These are phyloP conservation scores for Cephus runcator DNA, from an alignment of 2,888 invertebrate genomes.

Conservation along the genomic window DNA sequence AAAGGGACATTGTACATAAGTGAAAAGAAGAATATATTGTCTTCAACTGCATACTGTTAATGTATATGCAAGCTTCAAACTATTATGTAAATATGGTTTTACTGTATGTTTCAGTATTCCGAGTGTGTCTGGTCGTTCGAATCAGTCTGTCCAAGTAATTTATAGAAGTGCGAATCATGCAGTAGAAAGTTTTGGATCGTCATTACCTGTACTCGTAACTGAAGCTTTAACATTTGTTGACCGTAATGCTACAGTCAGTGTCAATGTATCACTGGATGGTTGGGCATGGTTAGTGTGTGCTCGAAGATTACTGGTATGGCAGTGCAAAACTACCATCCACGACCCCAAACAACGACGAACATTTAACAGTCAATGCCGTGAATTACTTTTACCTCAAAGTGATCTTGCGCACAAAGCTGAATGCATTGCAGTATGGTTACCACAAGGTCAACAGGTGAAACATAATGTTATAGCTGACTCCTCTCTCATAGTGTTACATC, in stretches of 20 bases:
- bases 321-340: constrained; percentile 69
- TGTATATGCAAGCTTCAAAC: no score
- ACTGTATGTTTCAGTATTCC: constrained; percentile 62
- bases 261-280: constrained; percentile 74
- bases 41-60: no score
- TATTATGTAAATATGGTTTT: not conserved
- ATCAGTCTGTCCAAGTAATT: constrained; percentile 79
- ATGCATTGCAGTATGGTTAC: constrained; percentile 78
- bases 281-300: constrained; percentile 91
- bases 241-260: constrained; percentile 71
- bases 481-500: not conserved
- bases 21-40: not conserved
- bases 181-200: constrained; percentile 83
- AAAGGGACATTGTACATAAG: not conserved
- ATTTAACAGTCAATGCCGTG: constrained; percentile 78
- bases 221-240: constrained; percentile 88
- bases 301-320: constrained; percentile 88
- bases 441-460: constrained; percentile 68
- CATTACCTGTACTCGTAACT: constrained; percentile 88
- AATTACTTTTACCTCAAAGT: constrained; percentile 89
- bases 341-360: constrained; percentile 61
- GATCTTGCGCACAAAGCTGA: constrained; percentile 92
- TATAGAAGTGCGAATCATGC: constrained; percentile 79
- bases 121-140: constrained; percentile 72
- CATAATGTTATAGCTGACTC: not conserved